A percentile compares a stretch with the other conserved stretches of the same genome.
These are phyloP conservation scores for Drosophila ustulata DNA, from an alignment of 2,888 invertebrate genomes.

Conservation along the genomic window DNA sequence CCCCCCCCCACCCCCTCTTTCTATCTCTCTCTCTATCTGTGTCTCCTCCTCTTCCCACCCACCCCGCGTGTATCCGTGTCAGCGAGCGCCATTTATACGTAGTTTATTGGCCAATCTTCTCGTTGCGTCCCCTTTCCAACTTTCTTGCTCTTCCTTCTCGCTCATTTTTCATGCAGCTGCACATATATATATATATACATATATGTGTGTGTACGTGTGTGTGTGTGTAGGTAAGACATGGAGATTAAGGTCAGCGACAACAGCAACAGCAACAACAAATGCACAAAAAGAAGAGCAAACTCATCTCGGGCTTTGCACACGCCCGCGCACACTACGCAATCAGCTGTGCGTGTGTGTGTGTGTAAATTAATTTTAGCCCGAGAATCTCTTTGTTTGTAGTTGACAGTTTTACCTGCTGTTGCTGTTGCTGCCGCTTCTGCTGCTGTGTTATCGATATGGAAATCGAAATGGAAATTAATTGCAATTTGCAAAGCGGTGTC, in stretches of 20 bases:
- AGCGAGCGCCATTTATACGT: conserved; percentile 36
- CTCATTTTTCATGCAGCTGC: conserved; percentile 5
- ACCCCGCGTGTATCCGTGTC: conserved; percentile 36
- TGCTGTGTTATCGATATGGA: neutral
- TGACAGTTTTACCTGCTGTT: no score
- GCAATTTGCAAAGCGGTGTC: conserved; percentile 14
- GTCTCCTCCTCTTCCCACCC: no score
- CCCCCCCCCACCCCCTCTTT: neutral
- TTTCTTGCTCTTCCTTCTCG: neutral
- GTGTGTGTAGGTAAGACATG: conserved; percentile 19
- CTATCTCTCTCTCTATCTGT: neutral
- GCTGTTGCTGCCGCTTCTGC: neutral
- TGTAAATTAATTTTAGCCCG: neutral
- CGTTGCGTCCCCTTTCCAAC: neutral
- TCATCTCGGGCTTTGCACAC: conserved; percentile 9
- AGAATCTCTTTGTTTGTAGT: neutral
- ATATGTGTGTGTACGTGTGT: neutral
- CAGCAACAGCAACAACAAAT: conserved; percentile 6
- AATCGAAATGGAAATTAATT: conserved; percentile 15
- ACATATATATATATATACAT: neutral
- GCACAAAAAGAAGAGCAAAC: conserved; percentile 5
- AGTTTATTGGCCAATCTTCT: conserved; percentile 42
- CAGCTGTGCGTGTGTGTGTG: neutral
- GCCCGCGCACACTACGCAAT: conserved; percentile 9
- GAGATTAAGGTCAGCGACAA: conserved; percentile 54